Base-by-base conservation (phyloP, 2,113 vertebrate genomes). In the Neotoma lepida region DNA sequence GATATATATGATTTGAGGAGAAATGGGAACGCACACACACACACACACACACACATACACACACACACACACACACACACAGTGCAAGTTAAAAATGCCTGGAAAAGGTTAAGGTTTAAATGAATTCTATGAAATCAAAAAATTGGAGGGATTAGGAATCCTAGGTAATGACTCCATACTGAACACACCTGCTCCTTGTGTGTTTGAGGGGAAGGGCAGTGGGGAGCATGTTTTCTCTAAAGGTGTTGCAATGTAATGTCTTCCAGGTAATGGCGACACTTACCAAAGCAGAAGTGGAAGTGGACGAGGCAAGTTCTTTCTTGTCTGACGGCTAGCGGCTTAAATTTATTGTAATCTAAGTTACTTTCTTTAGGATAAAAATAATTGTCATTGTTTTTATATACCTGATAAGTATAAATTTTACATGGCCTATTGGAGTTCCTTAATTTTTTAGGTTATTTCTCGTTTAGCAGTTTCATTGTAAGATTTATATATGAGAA, bases 201-300 rank as follows among this genome's bases (percentile, higher is more conserved):
- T 44, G 17, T 41, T 35, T n/a, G 58, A n/a, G 28, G 82, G 24
- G 39, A 33, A 30, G 61, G 61, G 30, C 30, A 33, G 41, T 28
- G 1, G 10, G 51, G 24, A 6, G 4, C 41, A 22, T 89, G 9
- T 77, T 74, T 68, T 87, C 6, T 66, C 44, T 93, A 41, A 94
- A 88, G 89, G 58, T 26, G 85, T 17, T 93, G 63, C 33, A 44
- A 64, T 91, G 89, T 41, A 64, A 86, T 94, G 56, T 33, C 15
- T 97, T 96, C 51, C 46, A 97, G 97, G 93, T 86, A 96, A 92
- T 66, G 93, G 88, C 64, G 96, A 97, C 91, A 94, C 39, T 51
- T 96, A 24, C 10, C 95, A 74, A 77, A 88, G 91, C n/a, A 96
- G 85, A 94, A 86, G 64, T 90, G 93, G 93, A 80, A 91, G 93